Percentiles rank a stretch among this genome's conserved stretches.
These are phyloP conservation scores for Trinorchestia longiramus DNA, from an alignment of 1,140 invertebrate genomes.

Conservation along the genomic window DNA sequence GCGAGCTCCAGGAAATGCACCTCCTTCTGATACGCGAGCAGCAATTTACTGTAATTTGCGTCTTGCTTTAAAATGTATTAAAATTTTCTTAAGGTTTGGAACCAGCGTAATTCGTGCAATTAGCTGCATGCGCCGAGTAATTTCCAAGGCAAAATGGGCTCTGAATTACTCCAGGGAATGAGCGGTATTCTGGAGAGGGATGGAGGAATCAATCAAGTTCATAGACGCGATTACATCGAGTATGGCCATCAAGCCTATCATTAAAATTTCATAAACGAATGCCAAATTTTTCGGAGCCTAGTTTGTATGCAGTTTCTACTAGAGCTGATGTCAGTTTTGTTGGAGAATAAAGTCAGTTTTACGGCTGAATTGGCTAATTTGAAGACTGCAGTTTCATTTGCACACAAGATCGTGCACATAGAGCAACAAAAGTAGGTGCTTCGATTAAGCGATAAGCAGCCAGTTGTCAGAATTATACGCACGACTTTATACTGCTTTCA, in stretches of 20 bases:
- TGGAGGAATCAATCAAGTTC: conserved; percentile 50
- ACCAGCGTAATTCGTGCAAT: background rate
- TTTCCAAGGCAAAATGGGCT: conserved; percentile 30
- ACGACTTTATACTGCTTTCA: background rate
- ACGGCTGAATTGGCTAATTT: background rate
- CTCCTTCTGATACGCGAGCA: background rate
- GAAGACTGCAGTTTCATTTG: background rate
- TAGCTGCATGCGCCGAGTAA: conserved; percentile 12
- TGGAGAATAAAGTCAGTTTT: background rate
- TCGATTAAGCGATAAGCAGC: background rate
- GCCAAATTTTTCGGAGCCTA: background rate
- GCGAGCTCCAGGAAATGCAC: background rate
- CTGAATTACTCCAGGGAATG: conserved; percentile 35
- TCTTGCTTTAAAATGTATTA: conserved; percentile 36
- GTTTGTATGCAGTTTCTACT: background rate
- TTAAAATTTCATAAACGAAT: conserved; percentile 30
- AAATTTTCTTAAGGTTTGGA: conserved; percentile 20
- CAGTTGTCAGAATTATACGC: background rate
- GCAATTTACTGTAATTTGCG: conserved; percentile 1
- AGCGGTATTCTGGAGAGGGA: background rate
- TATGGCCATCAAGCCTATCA: background rate
- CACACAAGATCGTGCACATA: background rate
- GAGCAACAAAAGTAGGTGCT: background rate
- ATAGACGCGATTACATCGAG: conserved; percentile 40
- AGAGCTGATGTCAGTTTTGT: background rate